phyloP scores from a whole-genome alignment of 2,113 vertebrate species.

The Tursiops truncatus region DNA sequence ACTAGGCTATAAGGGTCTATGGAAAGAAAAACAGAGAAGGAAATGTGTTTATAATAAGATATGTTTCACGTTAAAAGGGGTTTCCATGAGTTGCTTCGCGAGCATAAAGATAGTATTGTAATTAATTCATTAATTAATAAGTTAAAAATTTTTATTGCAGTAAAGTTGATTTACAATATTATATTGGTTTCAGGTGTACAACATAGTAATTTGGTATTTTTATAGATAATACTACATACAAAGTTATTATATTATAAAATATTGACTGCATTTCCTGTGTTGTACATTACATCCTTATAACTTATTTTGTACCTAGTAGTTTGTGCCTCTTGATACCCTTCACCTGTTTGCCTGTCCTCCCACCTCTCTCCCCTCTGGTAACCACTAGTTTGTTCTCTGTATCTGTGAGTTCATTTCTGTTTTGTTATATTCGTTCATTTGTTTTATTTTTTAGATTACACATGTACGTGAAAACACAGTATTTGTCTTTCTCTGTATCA shows the following conservation, averaged over 20 bases:
- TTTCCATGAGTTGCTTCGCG: neutral
- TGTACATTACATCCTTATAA: neutral
- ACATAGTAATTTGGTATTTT: neutral
- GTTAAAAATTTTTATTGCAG: neutral
- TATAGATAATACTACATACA: neutral
- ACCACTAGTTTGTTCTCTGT: too few species aligned
- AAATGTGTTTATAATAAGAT: neutral
- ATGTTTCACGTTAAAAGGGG: neutral
- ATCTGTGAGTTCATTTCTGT: too few species aligned
- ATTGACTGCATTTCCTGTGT: neutral
- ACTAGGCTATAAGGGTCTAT: neutral
- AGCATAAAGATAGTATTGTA: neutral
- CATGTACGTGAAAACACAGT: too few species aligned
- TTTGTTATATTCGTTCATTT: too few species aligned
- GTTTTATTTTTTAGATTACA: too few species aligned
- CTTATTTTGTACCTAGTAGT: neutral
- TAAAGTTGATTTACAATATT: neutral
- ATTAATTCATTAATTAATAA: neutral
- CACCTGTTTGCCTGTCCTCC: too few species aligned
- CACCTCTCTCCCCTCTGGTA: too few species aligned
- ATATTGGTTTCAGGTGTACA: neutral
- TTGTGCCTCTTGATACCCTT: neutral
- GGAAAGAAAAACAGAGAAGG: neutral
- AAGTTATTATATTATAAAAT: neutral
- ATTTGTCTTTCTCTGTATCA: too few species aligned